phyloP scores from a whole-genome alignment of 92 coral and sea anemone species.

The Phenganax marumi region DNA sequence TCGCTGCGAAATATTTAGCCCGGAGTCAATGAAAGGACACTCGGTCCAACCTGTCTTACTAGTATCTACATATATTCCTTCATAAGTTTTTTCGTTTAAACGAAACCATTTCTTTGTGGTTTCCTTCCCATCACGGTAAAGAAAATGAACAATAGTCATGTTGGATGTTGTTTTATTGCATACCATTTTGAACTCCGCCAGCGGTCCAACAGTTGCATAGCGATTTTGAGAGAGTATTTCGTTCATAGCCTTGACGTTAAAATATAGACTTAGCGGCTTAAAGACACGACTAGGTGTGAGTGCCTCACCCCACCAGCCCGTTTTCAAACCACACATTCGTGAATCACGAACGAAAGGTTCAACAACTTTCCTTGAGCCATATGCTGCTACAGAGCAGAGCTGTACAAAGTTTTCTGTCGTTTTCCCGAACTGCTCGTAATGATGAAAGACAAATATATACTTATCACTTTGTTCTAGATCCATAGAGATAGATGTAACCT shows the following conservation, averaged over 20 bases:
- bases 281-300: conserved; percentile 71
- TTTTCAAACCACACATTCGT: conserved; percentile 90
- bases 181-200: conserved; percentile 62
- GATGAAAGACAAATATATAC: conserved; percentile 81
- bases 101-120: conserved; percentile 74
- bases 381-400: conserved; percentile 75
- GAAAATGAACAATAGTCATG: conserved; percentile 75
- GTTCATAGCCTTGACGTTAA: conserved; percentile 72
- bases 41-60: conserved; percentile 73
- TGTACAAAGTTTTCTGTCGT: conserved; percentile 90
- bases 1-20: conserved; percentile 71
- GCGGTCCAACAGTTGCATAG: conserved; percentile 63
- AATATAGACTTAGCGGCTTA: conserved; percentile 77
- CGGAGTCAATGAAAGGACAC: conserved; percentile 79
- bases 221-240: conserved; percentile 63
- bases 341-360: conserved; percentile 97
- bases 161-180: conserved; percentile 58
- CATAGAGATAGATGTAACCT: conserved; percentile 43
- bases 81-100: conserved; percentile 54
- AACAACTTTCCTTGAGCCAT: conserved; percentile 68
- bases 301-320: conserved; percentile 79
- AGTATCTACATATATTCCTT: conserved; percentile 31
- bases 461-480: conserved; percentile 44
- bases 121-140: conserved; percentile 64
- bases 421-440: conserved; percentile 93